Evolutionary conservation across 2,888 invertebrate species (phyloP).

Genomic region (Chymomyza amoena): DNA sequence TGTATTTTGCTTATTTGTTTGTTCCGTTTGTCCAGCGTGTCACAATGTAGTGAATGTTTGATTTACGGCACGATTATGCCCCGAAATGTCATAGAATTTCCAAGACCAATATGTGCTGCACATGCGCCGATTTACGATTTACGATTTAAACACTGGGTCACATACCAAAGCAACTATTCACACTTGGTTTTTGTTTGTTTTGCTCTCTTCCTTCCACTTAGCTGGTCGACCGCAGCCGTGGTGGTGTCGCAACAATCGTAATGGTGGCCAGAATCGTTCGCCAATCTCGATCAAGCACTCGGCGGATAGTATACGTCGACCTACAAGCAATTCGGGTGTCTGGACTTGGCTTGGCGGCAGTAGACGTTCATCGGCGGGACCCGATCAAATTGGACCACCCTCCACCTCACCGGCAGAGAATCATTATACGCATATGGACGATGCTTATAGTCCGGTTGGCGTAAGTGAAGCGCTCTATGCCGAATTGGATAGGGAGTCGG

Average conservation of each 20-base stretch:
- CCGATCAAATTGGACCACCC: slow-evolving; percentile 80
- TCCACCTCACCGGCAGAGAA: slow-evolving; percentile 82
- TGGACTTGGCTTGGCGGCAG: slow-evolving; percentile 78
- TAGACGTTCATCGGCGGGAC: slow-evolving; percentile 77
- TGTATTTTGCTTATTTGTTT: slow-evolving; percentile 49
- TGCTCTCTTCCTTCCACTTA: slow-evolving; percentile 37
- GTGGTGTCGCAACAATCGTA: slow-evolving; percentile 79
- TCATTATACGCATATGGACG: slow-evolving; percentile 87
- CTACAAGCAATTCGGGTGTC: slow-evolving; percentile 78
- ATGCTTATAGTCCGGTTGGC: slow-evolving; percentile 81
- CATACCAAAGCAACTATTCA: slow-evolving; percentile 6
- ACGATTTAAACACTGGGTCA: neutral
- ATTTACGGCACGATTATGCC: slow-evolving; percentile 70
- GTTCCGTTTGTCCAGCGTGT: slow-evolving; percentile 7
- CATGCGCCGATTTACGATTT: slow-evolving; percentile 15
- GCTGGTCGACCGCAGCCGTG: slow-evolving; percentile 78
- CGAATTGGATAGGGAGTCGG: slow-evolving; percentile 83
- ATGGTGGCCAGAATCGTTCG: slow-evolving; percentile 75
- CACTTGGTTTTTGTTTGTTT: slow-evolving; percentile 19
- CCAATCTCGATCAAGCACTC: slow-evolving; percentile 78
- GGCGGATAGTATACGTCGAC: slow-evolving; percentile 78
- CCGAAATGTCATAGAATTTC: slow-evolving; percentile 67
- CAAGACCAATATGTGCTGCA: slow-evolving; percentile 32
- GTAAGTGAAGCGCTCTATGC: slow-evolving; percentile 85
- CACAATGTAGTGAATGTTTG: slow-evolving; percentile 70